Conservation (phyloP, 2,113 vertebrate species). For the Rhabdornis inornatus region DNA sequence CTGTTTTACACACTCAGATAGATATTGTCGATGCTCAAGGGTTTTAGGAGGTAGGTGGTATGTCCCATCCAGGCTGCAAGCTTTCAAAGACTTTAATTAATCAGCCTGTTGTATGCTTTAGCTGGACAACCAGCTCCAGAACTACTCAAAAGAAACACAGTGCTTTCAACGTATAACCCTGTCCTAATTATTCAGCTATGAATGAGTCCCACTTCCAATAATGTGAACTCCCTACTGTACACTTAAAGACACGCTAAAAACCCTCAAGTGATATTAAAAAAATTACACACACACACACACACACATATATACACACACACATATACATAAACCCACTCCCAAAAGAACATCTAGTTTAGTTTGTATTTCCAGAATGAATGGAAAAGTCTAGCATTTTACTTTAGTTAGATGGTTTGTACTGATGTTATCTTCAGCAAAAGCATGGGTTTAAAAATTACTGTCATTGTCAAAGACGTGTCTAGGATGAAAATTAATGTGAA, state of each 20-base stretch:
- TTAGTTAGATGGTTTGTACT: not conserved
- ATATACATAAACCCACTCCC: not conserved
- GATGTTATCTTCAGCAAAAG: not conserved
- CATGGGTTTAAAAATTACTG: not conserved
- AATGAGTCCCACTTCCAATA: not conserved
- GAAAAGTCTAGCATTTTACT: not conserved
- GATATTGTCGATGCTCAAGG: not conserved
- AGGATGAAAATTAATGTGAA: not conserved
- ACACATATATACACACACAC: no score
- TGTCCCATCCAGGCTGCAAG: not conserved
- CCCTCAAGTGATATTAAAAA: not conserved
- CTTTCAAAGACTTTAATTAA: not conserved
- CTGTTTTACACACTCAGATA: not conserved
- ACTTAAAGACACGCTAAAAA: not conserved
- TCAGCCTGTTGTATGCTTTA: not conserved
- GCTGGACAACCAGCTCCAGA: not conserved
- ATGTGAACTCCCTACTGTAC: not conserved
- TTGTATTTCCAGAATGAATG: not conserved
- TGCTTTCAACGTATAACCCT: not conserved
- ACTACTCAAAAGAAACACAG: not conserved
- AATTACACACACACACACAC: no score
- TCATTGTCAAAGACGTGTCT: not conserved
- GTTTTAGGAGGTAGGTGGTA: not conserved
- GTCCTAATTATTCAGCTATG: not conserved
- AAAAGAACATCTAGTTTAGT: not conserved